phyloP scores from a whole-genome alignment of 2,797 vertebrate genomes.

The Astyanax mexicanus region DNA sequence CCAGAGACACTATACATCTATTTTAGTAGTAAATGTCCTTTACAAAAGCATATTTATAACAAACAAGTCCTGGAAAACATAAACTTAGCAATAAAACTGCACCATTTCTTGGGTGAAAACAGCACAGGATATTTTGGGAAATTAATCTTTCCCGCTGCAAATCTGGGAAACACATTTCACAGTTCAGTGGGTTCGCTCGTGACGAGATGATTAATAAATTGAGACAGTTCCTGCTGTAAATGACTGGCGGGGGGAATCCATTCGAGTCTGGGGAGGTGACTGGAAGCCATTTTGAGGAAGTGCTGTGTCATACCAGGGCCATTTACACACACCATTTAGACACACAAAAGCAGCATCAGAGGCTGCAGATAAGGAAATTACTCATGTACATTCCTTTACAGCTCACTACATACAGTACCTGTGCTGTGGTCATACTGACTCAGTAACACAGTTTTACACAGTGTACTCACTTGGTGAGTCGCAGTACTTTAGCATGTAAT shows the following conservation, averaged over 20 bases:
- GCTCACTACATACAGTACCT: background rate
- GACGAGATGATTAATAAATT: background rate
- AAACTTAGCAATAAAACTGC: background rate
- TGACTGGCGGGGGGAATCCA: background rate
- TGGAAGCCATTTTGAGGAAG: constrained; percentile 51
- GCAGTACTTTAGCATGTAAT: background rate
- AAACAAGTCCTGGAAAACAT: background rate
- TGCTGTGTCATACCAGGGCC: constrained; percentile 52
- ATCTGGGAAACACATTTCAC: background rate
- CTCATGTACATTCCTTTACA: background rate
- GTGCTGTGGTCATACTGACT: background rate
- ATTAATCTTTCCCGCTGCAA: background rate
- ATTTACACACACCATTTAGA: constrained; percentile 18
- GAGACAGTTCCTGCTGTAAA: background rate
- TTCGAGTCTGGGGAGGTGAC: background rate
- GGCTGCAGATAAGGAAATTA: background rate
- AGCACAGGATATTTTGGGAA: background rate
- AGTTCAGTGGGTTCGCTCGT: background rate
- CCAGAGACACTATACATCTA: background rate
- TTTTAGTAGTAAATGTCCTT: constrained; percentile 10
- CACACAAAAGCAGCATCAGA: constrained; percentile 2
- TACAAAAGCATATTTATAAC: constrained; percentile 21
- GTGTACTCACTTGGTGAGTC: background rate
- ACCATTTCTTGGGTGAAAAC: background rate
- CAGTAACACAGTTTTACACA: background rate